phyloP scores from a whole-genome alignment of 2,113 vertebrate genomes.

The Agelaius phoeniceus region DNA sequence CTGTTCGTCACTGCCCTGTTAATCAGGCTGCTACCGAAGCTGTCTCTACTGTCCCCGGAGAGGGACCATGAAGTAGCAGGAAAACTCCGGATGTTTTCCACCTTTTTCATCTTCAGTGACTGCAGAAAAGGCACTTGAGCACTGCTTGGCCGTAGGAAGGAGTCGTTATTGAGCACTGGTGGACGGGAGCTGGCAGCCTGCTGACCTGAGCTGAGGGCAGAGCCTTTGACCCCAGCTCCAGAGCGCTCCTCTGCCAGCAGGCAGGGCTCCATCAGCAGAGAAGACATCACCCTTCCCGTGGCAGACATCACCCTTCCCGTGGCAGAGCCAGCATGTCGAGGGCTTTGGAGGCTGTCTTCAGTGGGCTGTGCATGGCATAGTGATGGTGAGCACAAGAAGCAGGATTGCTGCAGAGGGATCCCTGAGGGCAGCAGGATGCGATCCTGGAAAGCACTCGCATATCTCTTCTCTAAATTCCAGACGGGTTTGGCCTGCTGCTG shows the following conservation, averaged over 20 bases:
- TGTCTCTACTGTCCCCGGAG: background rate
- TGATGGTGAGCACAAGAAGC: conserved; percentile 21
- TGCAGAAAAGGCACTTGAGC: conserved; percentile 84
- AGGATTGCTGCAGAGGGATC: conserved; percentile 55
- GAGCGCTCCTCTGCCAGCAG: conserved; percentile 43
- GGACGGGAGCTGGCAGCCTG: conserved; percentile 61
- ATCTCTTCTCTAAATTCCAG: conserved; percentile 66
- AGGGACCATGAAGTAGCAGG: background rate
- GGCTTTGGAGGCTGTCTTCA: conserved; percentile 24
- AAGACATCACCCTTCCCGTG: conserved; percentile 69
- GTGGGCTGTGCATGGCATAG: background rate
- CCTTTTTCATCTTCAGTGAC: conserved; percentile 58
- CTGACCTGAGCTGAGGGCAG: conserved; percentile 51
- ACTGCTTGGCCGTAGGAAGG: conserved; percentile 62
- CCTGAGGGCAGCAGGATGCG: conserved; percentile 56
- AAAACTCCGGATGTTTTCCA: conserved; percentile 7
- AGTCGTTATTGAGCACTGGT: conserved; percentile 61
- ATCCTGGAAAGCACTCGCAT: conserved; percentile 51
- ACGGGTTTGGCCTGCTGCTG: conserved; percentile 62
- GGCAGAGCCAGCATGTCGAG: background rate
- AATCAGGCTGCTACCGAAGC: background rate
- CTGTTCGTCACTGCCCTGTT: background rate
- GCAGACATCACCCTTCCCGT: conserved; percentile 66
- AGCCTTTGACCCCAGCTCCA: conserved; percentile 17
- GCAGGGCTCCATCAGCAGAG: conserved; percentile 67